Evolutionary conservation across 2,888 invertebrate genomes (phyloP), one percentile per base, ranked within the genome.

Genomic region (Parapristionchus giblindavisi): DNA sequence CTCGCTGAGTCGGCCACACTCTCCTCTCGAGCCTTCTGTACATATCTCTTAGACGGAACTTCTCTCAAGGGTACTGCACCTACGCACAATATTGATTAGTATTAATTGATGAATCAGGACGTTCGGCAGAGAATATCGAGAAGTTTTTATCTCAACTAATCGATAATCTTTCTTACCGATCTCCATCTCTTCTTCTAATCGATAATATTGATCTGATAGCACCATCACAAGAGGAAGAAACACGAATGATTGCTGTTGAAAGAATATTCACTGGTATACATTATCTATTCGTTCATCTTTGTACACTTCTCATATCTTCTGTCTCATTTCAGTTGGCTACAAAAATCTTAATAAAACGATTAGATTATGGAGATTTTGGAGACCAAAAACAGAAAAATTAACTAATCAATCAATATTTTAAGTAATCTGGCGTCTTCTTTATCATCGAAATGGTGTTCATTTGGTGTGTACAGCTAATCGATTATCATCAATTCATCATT

Each of bases 101-200:
- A 24, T 1, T 24, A 70, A 71, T 56, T 14, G 24, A 32, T 48
- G 6, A 51, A 48, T 60, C 27, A 81, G 81, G 83, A 58, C 79
- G 79, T 60, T 77, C 80, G 8, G 77, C 82, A 8, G 84, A 83
- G 40, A 70, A 71, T 6, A 80, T 85, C 27, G 80, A 82, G 72
- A 81, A 84, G 29, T 48, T n/a, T 24, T 27, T 73, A 51, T 60
- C 29, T 34, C 3, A 27, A 34, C 48, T 73, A 1, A 36, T 73
- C 32, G 38, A 60, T 24, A 60, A 43, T 43, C 32, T 61, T 6
- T 36, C n/a, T 8, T 51, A 32, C 24, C 61, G 61, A 1, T 36
- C 73, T 27, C 73, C 73, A 11, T 58, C 73, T 11, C n/a, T 73
- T 24, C 61, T 73, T 17, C 48, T 73, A 24, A 60, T 73, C 48